Evolutionary conservation across 2,888 invertebrate genomes (phyloP).

Genomic region (Athalia rosae): DNA sequence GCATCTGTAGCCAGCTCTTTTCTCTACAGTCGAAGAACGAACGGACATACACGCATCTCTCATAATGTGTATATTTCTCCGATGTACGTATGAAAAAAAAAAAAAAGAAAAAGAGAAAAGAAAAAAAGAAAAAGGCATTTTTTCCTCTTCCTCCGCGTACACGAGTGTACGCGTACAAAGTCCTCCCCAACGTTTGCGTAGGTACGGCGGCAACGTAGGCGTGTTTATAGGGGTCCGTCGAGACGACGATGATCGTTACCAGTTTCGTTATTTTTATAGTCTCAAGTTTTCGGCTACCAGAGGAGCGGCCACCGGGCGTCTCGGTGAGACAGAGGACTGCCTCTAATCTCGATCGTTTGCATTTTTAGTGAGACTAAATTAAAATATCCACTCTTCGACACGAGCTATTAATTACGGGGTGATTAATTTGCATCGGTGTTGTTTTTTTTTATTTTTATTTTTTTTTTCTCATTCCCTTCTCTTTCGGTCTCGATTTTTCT

Average conservation of each 20-base stretch:
- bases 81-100: not conserved
- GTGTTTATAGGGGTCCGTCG: slow-evolving; percentile 25
- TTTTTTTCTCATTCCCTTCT: no score
- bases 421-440: no score
- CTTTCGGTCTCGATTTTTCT: no score
- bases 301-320: no score
- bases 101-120: not conserved
- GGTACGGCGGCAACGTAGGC: slow-evolving; percentile 27
- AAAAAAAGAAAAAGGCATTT: not conserved
- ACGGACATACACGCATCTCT: not conserved
- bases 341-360: no score
- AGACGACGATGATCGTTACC: slow-evolving; percentile 8
- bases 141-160: not conserved
- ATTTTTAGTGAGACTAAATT: no score
- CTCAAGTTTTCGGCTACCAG: not conserved
- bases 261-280: slow-evolving; percentile 38
- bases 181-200: not conserved
- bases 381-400: no score
- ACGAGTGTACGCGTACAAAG: not conserved
- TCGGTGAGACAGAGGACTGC: no score
- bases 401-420: no score
- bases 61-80: not conserved
- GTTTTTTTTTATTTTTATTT: no score
- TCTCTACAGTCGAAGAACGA: not conserved
- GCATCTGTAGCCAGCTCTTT: slow-evolving; percentile 9